Base-by-base conservation (phyloP, 2,888 invertebrate species). In the Podotricha telesiphe region DNA sequence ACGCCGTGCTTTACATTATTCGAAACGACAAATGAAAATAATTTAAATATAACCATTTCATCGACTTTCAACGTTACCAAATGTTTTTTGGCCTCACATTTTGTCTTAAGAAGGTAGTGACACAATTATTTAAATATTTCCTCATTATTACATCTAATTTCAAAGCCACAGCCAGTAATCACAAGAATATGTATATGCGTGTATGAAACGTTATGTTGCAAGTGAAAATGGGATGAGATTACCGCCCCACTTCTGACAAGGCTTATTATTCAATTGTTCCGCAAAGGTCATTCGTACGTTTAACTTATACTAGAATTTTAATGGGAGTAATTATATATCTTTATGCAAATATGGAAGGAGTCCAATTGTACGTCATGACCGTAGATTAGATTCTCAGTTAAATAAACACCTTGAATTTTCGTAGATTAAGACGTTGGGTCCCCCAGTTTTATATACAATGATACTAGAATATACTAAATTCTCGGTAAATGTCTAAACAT, bases 221-320 rank as follows among this genome's bases (percentile, higher is more conserved):
- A 85, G 78, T 79, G 81, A 81, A 81, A 80, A 81, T 77, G 68
- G 53, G 67, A 40, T 51, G 56, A 75, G 76, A 77, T 77, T 75
- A 73, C 71, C 70, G 73, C 77, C 77, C 76, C 76, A 69, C 73
- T 79, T 74, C 75, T 77, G 75, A 73, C 47, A 62, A 3, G 48
- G 20, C 19, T 74, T 67, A 61, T 48, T 65, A 63, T 42, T 40
- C 62, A 47, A 77, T 74, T 74, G 67, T 59, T 70, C 28, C 56
- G 37, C 20, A 74, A 75, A 73, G 72, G 74, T 75, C 72, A 56
- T 55, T 48, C 55, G 47, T 63, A 40, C 50, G 65, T 62, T 66
- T 51, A 51, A 51, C 5, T 45, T 59, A 22, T 5, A 51, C 20
- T 34, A 28, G 59, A 51, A 45, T 42, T 28, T 51, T 40, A 67